Evolutionary conservation across 92 coral and sea anemone species (phyloP), one percentile per base, ranked within the genome.

Genomic region (Virgularia gustaviana): DNA sequence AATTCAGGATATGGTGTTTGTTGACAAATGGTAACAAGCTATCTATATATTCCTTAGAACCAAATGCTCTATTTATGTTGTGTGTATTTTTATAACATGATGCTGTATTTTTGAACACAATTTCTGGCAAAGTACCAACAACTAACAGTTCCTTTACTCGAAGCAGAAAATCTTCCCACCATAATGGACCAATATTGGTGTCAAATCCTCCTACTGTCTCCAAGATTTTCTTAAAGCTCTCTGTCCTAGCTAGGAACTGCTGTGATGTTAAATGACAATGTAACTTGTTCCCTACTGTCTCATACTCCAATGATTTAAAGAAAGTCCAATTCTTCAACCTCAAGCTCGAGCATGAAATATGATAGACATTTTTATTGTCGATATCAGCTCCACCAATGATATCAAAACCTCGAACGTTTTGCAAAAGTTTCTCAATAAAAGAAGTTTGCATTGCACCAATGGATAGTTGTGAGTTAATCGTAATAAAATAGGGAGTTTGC

Each of bases 241-340:
- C 47, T 0, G 75, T 68, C 27, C 35, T 24, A 0, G 61, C 75
- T 0, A 68, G 61, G 13, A 68, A 68, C 19, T 68, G 38, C 0
- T 43, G 45, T 32, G 75, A 68, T 4, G 61, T 68, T 4, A 61
- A 68, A 33, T 68, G 60, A 11, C 75, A 68, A 10, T 68, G 32
- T 18, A 68, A 20, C 18, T 24, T 31, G 51, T 68, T 68, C 0
- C 60, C 60, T 30, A 18, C 22, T 31, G 15, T 15, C 1, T 49
- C 33, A 68, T 68, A 68, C 31, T 68, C 75, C 49, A 47, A 68
- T 18, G 18, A 47, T 68, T 68, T 61, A 68, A 68, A 68, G 25
- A 68, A 51, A 1, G 75, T 68, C 75, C 75, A 68, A 27, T 68
- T 68, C 7, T 38, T 30, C 7, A 68, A 49, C 55, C 19, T 49